Evolutionary conservation across 2,888 invertebrate species (phyloP).

Genomic region (Stegana nigrithorax): DNA sequence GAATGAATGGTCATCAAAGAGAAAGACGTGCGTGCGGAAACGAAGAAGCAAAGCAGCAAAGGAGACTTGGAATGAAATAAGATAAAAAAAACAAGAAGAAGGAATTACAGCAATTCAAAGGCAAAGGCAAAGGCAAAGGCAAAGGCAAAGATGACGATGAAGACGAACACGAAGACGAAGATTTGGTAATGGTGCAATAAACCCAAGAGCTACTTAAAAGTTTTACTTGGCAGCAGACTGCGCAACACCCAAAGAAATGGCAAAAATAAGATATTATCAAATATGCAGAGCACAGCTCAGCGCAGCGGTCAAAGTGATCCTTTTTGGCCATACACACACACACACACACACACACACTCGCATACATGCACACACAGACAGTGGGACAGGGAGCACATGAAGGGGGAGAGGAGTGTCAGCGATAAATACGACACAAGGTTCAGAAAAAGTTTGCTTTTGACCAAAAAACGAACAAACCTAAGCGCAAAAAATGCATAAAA

Average conservation of each 20-base stretch:
- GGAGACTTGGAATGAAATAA: too few relatives aligned
- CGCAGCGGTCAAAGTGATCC: slow-evolving; percentile 24
- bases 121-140: not conserved
- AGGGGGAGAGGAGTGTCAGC: not conserved
- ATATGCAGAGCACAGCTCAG: slow-evolving; percentile 34
- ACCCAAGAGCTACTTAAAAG: slow-evolving; percentile 24
- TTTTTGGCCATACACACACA: slow-evolving; percentile 3
- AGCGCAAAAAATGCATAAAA: slow-evolving; percentile 13
- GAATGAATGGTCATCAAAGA: too few relatives aligned
- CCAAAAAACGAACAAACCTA: slow-evolving; percentile 7
- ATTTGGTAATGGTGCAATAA: slow-evolving; percentile 17
- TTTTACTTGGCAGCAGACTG: slow-evolving; percentile 2
- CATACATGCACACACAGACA: not conserved
- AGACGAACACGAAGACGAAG: not conserved
- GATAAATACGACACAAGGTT: not conserved
- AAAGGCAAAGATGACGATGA: not conserved
- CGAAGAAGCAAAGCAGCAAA: too few relatives aligned
- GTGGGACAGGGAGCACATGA: too few relatives aligned
- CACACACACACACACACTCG: not conserved
- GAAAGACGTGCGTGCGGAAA: too few relatives aligned
- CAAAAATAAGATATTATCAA: slow-evolving; percentile 27
- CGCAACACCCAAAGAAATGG: not conserved
- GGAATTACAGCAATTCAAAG: not conserved
- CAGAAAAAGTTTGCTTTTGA: slow-evolving; percentile 4
- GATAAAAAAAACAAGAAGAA: not conserved